A percentile compares a stretch with the other conserved stretches of the same genome.
Evolutionary conservation across 2,797 vertebrate species (phyloP).

Genomic region (Orientallactaga sibirica): DNA sequence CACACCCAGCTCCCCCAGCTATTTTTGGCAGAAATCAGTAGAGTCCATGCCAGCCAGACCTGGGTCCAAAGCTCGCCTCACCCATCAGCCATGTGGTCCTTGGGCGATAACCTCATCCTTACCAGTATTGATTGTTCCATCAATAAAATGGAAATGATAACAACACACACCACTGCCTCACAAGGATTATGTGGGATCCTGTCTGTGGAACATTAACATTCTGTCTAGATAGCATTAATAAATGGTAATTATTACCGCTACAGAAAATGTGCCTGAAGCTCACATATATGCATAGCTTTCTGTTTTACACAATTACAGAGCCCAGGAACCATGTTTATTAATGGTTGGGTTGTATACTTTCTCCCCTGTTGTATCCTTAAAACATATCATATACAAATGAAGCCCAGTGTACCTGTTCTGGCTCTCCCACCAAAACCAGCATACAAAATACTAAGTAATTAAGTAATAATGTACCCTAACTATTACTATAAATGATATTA

Average conservation of each 20-base stretch:
- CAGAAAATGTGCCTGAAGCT: background rate
- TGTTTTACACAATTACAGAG: background rate
- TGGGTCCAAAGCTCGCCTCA: background rate
- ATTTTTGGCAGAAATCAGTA: background rate
- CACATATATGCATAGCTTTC: background rate
- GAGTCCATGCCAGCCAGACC: background rate
- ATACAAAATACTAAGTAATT: background rate
- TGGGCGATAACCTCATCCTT: background rate
- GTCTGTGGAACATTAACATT: background rate
- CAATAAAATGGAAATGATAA: background rate
- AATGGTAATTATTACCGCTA: background rate
- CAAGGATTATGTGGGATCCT: background rate
- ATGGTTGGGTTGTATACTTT: background rate
- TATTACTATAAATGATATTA: background rate
- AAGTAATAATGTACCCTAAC: background rate
- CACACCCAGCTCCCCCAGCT: too few species aligned
- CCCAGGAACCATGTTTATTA: background rate
- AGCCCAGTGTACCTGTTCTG: background rate
- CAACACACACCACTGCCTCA: background rate
- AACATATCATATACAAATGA: background rate
- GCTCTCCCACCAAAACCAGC: background rate
- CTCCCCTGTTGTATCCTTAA: background rate
- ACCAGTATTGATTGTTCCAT: background rate
- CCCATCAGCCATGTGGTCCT: background rate
- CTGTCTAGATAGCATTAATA: background rate